Conservation (phyloP, 2,797 vertebrate genomes). For the Sebastes minor region DNA sequence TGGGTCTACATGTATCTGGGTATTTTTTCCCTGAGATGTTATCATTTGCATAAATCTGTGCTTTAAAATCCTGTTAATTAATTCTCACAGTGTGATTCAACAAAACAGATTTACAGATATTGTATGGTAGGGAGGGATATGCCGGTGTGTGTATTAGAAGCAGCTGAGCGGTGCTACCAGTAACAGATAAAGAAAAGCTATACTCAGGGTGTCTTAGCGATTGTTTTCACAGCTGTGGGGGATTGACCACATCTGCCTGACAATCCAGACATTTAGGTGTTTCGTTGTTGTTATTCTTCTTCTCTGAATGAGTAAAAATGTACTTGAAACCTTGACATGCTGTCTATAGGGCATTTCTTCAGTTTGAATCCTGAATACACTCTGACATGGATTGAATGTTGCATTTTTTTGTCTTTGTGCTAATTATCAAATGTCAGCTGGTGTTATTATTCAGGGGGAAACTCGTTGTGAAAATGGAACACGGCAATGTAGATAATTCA, state of each 20-base stretch:
- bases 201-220: background rate
- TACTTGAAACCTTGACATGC: background rate
- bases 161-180: background rate
- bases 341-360: background rate
- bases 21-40: conserved; percentile 19
- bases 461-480: too few relatives aligned
- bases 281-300: conserved; percentile 1
- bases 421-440: background rate
- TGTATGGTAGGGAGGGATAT: background rate
- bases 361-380: background rate
- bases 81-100: conserved; percentile 13
- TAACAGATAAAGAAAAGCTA: conserved; percentile 6
- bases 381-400: too few relatives aligned
- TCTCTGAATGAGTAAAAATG: background rate
- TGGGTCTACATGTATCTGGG: conserved; percentile 15
- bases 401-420: background rate
- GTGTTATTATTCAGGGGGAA: too few relatives aligned
- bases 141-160: conserved; percentile 24
- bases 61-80: conserved; percentile 32
- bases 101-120: conserved; percentile 15
- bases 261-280: background rate
- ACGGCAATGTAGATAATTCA: too few relatives aligned
- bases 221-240: conserved; percentile 53
- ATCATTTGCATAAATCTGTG: conserved; percentile 45
- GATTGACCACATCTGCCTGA: conserved; percentile 6